Evolutionary conservation across 2,113 vertebrate species (phyloP).

Genomic region (Cervus canadensis): DNA sequence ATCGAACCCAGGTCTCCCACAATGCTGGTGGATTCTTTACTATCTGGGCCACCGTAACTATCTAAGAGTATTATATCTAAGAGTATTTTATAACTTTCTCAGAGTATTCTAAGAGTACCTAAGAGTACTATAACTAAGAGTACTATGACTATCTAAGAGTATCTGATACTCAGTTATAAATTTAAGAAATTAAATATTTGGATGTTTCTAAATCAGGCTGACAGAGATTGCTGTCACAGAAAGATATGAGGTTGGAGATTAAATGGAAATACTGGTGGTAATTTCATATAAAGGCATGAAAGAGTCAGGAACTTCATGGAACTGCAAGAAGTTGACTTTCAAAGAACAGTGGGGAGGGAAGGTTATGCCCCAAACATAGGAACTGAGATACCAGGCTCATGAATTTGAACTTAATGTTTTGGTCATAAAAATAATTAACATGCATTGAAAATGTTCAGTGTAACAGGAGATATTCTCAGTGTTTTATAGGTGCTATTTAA

Average conservation of each 20-base stretch:
- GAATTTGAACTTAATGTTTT: neutral
- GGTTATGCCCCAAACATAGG: neutral
- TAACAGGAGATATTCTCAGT: neutral
- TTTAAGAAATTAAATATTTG: constrained; percentile 18
- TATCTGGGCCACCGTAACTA: neutral
- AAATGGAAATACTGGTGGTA: neutral
- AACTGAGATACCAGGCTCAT: neutral
- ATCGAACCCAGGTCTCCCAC: neutral
- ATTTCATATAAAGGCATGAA: neutral
- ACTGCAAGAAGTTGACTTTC: neutral
- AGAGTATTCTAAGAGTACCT: neutral
- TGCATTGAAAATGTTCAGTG: neutral
- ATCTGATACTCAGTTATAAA: neutral
- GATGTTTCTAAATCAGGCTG: neutral
- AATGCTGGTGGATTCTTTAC: neutral
- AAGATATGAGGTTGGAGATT: neutral
- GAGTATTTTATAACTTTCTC: neutral
- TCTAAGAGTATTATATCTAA: neutral
- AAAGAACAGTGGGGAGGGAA: neutral
- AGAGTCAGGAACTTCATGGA: neutral
- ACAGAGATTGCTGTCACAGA: neutral
- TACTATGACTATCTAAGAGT: neutral
- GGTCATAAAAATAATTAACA: neutral
- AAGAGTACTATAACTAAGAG: neutral
- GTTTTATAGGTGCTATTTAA: neutral